phyloP scores from a whole-genome alignment of 2,113 vertebrate genomes.

The Sus scrofa region DNA sequence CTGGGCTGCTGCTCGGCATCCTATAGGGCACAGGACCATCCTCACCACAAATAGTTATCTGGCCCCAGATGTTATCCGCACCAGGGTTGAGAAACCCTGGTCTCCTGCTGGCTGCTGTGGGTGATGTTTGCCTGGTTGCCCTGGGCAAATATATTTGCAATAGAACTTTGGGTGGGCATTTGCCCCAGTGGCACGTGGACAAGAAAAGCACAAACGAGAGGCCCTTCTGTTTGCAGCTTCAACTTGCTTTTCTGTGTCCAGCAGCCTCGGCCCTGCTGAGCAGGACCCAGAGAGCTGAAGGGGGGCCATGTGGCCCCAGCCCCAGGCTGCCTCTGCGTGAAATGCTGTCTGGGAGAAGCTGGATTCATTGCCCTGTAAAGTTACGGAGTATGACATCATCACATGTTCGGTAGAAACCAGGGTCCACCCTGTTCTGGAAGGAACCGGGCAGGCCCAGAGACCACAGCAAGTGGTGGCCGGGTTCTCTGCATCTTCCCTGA shows the following conservation, averaged over 20 bases:
- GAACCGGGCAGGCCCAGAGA: not conserved
- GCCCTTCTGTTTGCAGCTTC: not conserved
- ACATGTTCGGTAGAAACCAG: not conserved
- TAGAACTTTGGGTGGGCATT: not conserved
- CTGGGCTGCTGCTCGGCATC: not conserved
- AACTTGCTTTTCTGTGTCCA: not conserved
- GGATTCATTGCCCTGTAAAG: not conserved
- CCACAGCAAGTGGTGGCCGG: not conserved
- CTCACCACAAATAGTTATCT: fast-evolving
- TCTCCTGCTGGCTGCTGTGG: not conserved
- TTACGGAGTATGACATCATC: not conserved
- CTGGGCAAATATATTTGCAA: not conserved
- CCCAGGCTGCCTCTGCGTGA: not conserved
- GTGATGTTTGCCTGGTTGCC: not conserved
- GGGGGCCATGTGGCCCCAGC: not conserved
- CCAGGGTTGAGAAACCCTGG: not conserved
- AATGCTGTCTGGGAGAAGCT: not conserved
- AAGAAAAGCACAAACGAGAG: too few relatives aligned
- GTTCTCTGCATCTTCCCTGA: not conserved
- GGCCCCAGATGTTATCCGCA: not conserved
- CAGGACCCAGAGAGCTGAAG: not conserved
- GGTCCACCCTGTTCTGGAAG: not conserved
- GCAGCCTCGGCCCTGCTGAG: not conserved
- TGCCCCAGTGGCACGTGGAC: not conserved
- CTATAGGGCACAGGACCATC: not conserved